phyloP scores from a whole-genome alignment of 2,113 vertebrate genomes.

The Genyomyrus donnyi region DNA sequence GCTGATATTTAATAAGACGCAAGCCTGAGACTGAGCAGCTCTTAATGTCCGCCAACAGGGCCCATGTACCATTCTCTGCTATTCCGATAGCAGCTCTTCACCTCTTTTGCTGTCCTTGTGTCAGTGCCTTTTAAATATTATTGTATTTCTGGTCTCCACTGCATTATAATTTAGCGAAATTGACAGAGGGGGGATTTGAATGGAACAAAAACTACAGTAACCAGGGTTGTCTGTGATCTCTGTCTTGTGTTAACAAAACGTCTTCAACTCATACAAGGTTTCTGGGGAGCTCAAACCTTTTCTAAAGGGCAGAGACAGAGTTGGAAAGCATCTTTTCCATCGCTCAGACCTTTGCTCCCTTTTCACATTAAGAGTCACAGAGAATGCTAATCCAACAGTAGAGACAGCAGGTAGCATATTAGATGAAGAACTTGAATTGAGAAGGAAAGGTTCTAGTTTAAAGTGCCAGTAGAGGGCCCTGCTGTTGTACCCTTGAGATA shows the following conservation, averaged over 20 bases:
- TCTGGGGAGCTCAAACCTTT: background rate
- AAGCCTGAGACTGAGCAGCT: background rate
- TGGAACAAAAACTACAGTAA: background rate
- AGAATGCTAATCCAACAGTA: background rate
- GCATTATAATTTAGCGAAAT: background rate
- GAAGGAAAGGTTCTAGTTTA: background rate
- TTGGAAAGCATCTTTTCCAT: background rate
- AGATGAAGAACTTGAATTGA: background rate
- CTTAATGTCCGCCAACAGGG: background rate
- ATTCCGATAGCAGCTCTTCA: background rate
- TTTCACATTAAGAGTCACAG: background rate
- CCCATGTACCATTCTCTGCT: background rate
- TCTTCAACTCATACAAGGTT: background rate
- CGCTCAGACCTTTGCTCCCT: background rate
- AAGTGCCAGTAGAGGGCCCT: constrained; percentile 4
- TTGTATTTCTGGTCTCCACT: background rate
- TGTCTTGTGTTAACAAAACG: background rate
- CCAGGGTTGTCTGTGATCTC: background rate
- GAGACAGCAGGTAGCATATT: background rate
- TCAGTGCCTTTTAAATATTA: background rate
- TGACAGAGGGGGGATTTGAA: background rate
- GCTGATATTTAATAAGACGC: background rate
- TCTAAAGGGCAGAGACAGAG: background rate
- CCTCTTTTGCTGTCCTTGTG: background rate
- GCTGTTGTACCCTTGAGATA: constrained; percentile 6